These are phyloP conservation scores for Thamnophis sirtalis DNA, from an alignment of 2,113 vertebrate species.

Conservation along the genomic window DNA sequence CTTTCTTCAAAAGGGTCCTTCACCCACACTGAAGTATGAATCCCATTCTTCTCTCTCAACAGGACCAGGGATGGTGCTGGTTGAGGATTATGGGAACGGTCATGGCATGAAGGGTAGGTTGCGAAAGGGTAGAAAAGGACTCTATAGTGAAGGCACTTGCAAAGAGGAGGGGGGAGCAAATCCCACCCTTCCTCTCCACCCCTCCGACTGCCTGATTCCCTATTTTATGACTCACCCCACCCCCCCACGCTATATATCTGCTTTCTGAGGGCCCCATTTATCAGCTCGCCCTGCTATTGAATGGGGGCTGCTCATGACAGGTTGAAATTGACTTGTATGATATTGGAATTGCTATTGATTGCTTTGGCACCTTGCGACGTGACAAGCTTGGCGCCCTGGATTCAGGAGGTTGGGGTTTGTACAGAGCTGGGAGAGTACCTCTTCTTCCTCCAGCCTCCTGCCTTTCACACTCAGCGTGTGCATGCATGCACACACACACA, in stretches of 20 bases:
- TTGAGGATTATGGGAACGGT: not conserved
- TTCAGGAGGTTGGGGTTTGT: slow-evolving; percentile 22
- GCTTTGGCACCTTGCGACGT: slow-evolving; percentile 56
- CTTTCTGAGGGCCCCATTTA: slow-evolving; percentile 60
- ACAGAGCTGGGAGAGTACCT: not conserved
- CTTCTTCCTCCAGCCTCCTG: no score
- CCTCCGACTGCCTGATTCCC: slow-evolving; percentile 30
- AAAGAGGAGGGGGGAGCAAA: not conserved
- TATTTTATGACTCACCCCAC: slow-evolving; percentile 57
- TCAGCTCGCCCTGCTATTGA: slow-evolving; percentile 58
- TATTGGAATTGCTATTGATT: slow-evolving; percentile 69
- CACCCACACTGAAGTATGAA: not conserved
- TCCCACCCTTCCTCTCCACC: not conserved
- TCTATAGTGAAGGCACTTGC: not conserved
- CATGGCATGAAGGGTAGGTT: not conserved
- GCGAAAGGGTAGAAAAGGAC: no score
- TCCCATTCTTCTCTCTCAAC: not conserved
- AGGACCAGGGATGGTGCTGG: not conserved
- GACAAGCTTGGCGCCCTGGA: slow-evolving; percentile 42
- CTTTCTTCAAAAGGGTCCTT: not conserved
- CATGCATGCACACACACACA: no score
- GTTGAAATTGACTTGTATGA: slow-evolving; percentile 66
- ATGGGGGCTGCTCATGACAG: slow-evolving; percentile 58
- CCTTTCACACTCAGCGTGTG: not conserved
- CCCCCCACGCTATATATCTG: slow-evolving; percentile 61